These are phyloP conservation scores for Seriola aureovittata DNA, from an alignment of 2,113 vertebrate genomes.

Conservation along the genomic window DNA sequence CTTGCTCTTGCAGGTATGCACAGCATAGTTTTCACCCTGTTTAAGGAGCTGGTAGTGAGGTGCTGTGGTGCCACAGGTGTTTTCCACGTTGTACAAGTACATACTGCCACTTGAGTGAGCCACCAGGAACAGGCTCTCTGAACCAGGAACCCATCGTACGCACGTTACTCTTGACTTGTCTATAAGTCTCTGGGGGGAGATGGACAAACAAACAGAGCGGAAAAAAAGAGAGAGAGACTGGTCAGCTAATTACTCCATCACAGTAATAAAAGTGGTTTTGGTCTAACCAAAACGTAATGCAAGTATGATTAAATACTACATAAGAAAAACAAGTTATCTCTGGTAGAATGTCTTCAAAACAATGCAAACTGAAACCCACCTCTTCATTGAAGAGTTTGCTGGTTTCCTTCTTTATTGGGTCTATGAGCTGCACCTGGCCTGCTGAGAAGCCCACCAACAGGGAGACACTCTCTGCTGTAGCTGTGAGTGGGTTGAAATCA, in stretches of 20 bases:
- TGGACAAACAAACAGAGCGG: background rate
- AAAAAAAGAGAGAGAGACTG: background rate
- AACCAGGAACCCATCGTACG: conserved; percentile 98
- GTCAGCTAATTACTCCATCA: conserved; percentile 4
- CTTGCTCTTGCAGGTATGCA: conserved; percentile 99
- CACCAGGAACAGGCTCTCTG: conserved; percentile 98
- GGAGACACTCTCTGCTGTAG: conserved; percentile 97
- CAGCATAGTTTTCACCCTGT: conserved; percentile 96
- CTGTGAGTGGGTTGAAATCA: conserved; percentile 98
- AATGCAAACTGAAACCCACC: conserved; percentile 84
- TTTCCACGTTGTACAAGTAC: conserved; percentile 99
- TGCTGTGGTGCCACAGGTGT: conserved; percentile 95
- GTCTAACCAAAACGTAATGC: background rate
- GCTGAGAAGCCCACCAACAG: conserved; percentile 99
- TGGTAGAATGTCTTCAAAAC: background rate
- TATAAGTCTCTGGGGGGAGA: conserved; percentile 93
- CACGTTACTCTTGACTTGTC: conserved; percentile 99
- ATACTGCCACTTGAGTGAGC: conserved; percentile 97
- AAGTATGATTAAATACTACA: background rate
- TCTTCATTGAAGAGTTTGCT: conserved; percentile 99
- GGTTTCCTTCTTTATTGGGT: conserved; percentile 99
- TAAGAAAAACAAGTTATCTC: background rate
- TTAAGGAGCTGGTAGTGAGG: conserved; percentile 99
- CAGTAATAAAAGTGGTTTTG: background rate
- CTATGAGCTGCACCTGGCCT: conserved; percentile 99